Evolutionary conservation across 2,113 vertebrate genomes (phyloP).

Genomic region (Urocolius indicus): DNA sequence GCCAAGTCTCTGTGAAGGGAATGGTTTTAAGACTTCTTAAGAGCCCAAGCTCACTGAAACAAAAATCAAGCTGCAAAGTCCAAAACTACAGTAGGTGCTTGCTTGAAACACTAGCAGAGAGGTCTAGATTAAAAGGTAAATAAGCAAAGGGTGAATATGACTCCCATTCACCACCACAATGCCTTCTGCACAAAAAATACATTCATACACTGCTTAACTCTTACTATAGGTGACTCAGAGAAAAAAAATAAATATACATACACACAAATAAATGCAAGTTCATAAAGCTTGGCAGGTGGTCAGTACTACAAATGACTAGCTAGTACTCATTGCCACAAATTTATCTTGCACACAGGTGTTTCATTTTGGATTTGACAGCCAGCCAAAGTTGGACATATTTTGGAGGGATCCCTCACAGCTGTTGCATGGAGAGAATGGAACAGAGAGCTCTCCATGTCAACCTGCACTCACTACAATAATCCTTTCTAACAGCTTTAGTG

Average conservation of each 20-base stretch:
- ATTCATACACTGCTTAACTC: background rate
- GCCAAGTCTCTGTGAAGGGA: background rate
- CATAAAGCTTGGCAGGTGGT: background rate
- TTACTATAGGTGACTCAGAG: background rate
- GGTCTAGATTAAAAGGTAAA: background rate
- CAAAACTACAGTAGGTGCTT: background rate
- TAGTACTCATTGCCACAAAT: background rate
- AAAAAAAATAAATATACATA: background rate
- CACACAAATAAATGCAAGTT: background rate
- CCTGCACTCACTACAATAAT: background rate
- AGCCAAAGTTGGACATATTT: background rate
- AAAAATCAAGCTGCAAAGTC: background rate
- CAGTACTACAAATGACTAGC: background rate
- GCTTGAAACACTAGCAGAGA: background rate
- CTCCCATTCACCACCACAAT: background rate
- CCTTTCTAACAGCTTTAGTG: background rate
- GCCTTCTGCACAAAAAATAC: background rate
- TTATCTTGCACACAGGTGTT: constrained; percentile 32
- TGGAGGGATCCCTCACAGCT: constrained; percentile 12
- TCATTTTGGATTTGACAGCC: constrained; percentile 29
- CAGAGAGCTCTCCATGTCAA: background rate
- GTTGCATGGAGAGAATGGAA: background rate
- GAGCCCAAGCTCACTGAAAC: background rate
- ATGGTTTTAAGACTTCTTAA: background rate
- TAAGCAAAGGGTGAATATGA: background rate